phyloP scores from a whole-genome alignment of 2,797 vertebrate genomes.

The Presbytis comata region DNA sequence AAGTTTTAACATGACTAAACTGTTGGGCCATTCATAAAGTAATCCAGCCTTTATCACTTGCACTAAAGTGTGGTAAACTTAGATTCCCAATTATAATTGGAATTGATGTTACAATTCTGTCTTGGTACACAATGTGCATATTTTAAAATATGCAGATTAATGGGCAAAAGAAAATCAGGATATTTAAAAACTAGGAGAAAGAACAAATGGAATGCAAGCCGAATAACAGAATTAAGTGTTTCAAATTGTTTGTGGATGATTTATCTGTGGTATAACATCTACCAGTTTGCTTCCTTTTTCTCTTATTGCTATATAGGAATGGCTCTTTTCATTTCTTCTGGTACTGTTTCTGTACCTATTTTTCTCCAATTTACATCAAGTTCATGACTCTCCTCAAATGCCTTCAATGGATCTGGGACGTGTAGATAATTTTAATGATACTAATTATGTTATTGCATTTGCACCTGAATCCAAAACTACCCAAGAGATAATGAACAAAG shows the following conservation, averaged over 20 bases:
- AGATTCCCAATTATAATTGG: background rate
- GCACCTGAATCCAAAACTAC: constrained; percentile 23
- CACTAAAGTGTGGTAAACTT: background rate
- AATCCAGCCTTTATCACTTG: background rate
- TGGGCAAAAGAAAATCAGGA: background rate
- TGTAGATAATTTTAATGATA: constrained; percentile 67
- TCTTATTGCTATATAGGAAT: constrained; percentile 53
- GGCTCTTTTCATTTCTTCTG: constrained; percentile 62
- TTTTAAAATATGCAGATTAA: background rate
- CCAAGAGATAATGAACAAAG: constrained; percentile 68
- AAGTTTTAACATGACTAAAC: background rate
- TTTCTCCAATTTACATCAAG: constrained; percentile 37
- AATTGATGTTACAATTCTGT: background rate
- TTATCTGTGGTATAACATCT: background rate
- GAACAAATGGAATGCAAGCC: background rate
- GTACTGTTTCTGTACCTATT: background rate
- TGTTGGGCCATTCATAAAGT: background rate
- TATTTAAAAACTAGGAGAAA: background rate
- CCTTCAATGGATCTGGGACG: constrained; percentile 52
- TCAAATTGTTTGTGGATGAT: background rate
- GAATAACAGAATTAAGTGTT: background rate
- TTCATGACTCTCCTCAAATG: constrained; percentile 4
- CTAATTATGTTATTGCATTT: constrained; percentile 61
- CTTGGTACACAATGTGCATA: background rate
- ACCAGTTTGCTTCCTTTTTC: background rate